Conservation (phyloP, 1,140 invertebrate genomes). For the Brachionus asplanchnoidis region DNA sequence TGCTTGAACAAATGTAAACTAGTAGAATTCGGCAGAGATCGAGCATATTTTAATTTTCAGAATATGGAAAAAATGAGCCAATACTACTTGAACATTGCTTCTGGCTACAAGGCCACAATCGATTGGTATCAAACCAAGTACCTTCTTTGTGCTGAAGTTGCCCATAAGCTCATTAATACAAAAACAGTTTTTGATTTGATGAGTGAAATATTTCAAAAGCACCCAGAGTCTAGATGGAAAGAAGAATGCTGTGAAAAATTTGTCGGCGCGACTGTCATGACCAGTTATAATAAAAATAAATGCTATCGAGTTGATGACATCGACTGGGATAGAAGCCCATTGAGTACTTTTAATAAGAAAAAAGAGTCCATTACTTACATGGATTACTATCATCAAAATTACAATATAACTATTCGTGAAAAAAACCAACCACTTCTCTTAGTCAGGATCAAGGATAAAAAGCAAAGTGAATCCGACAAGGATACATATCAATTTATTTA, state of each 20-base stretch:
- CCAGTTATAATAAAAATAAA: constrained; percentile 75
- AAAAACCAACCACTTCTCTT: not conserved
- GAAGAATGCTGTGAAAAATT: not conserved
- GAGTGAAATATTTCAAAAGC: constrained; percentile 61
- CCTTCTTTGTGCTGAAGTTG: constrained; percentile 75
- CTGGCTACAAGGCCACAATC: not conserved
- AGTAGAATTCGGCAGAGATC: not conserved
- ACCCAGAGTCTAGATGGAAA: constrained; percentile 43
- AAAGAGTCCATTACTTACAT: not conserved
- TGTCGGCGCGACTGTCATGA: not conserved
- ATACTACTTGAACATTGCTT: not conserved
- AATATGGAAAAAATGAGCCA: not conserved
- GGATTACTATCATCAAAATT: constrained; percentile 38
- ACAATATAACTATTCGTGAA: constrained; percentile 11
- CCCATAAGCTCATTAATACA: constrained; percentile 70
- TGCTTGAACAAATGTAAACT: not conserved
- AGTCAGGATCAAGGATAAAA: not conserved
- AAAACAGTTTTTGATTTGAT: constrained; percentile 66
- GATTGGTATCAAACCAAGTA: not conserved
- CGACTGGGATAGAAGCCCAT: constrained; percentile 59
- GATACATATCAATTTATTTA: not conserved
- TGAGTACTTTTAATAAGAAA: not conserved
- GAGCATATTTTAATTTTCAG: constrained; percentile 31
- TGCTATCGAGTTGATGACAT: constrained; percentile 84
- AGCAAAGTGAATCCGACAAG: not conserved